Evolutionary conservation across 2,797 vertebrate genomes (phyloP).

Genomic region (Stomatorhinus walkeri): DNA sequence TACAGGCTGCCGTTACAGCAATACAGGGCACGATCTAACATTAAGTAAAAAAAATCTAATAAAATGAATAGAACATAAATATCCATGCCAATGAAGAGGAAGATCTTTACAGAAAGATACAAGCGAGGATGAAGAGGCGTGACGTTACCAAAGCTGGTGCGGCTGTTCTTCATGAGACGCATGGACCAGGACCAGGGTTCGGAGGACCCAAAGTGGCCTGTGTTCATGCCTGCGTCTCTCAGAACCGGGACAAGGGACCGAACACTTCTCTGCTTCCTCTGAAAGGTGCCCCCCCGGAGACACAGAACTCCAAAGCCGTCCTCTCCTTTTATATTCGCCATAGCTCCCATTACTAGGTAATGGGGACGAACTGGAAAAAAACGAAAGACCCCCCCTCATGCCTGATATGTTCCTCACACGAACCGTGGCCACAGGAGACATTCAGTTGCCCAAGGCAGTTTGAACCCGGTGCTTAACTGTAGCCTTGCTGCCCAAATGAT

Average conservation of each 20-base stretch:
- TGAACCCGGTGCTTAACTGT: slow-evolving; percentile 64
- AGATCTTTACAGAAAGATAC: neutral
- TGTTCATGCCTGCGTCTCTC: slow-evolving; percentile 52
- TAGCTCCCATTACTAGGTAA: slow-evolving; percentile 51
- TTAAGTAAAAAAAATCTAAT: neutral
- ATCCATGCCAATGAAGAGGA: neutral
- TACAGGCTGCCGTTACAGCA: neutral
- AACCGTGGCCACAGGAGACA: slow-evolving; percentile 75
- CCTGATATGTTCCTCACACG: slow-evolving; percentile 58
- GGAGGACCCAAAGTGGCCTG: slow-evolving; percentile 49
- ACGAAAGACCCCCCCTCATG: slow-evolving; percentile 59
- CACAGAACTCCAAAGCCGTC: slow-evolving; percentile 13
- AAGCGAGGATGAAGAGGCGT: slow-evolving; percentile 21
- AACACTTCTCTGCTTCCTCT: neutral
- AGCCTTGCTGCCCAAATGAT: slow-evolving; percentile 68
- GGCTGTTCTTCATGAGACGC: slow-evolving; percentile 69
- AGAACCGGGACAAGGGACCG: neutral
- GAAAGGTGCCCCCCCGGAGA: neutral
- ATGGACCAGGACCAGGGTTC: slow-evolving; percentile 62
- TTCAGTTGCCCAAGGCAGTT: slow-evolving; percentile 71
- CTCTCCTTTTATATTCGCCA: slow-evolving; percentile 52
- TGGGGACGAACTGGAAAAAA: slow-evolving; percentile 48
- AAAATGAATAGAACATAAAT: neutral
- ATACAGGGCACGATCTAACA: neutral
- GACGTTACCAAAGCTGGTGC: slow-evolving; percentile 58